Evolutionary conservation across 2,888 invertebrate genomes (phyloP).

Genomic region (Hirtodrosophila trivittata): DNA sequence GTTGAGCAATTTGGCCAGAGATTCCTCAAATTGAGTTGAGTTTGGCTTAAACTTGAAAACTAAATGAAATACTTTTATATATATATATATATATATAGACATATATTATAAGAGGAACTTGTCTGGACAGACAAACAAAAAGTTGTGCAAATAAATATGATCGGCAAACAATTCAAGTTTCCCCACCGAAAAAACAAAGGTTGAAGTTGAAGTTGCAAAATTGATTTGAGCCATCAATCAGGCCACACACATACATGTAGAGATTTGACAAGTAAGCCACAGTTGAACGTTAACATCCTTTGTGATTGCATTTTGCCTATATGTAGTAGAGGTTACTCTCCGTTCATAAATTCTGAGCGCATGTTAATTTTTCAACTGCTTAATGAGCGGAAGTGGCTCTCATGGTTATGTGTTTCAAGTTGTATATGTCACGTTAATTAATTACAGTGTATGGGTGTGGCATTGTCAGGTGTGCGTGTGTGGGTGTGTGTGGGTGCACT

Average conservation of each 20-base stretch:
- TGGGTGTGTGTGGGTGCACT: slow-evolving; percentile 11
- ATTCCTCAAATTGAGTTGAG: slow-evolving; percentile 58
- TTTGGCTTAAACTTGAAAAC: slow-evolving; percentile 63
- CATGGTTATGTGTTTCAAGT: slow-evolving; percentile 61
- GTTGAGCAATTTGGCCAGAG: slow-evolving; percentile 58
- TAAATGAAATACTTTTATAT: slow-evolving; percentile 51
- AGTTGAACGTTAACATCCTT: slow-evolving; percentile 15
- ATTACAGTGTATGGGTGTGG: slow-evolving; percentile 24
- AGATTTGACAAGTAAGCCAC: background rate
- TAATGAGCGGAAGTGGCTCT: slow-evolving; percentile 77
- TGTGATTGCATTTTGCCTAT: slow-evolving; percentile 27
- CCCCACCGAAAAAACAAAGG: slow-evolving; percentile 26
- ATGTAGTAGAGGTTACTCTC: slow-evolving; percentile 25
- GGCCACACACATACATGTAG: background rate
- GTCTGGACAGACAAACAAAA: background rate
- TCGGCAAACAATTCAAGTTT: slow-evolving; percentile 24
- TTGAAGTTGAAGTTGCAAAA: slow-evolving; percentile 6
- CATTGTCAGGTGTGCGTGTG: slow-evolving; percentile 3
- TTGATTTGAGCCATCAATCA: slow-evolving; percentile 37
- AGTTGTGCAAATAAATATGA: slow-evolving; percentile 49
- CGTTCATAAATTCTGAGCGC: slow-evolving; percentile 61
- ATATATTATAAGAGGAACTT: too few relatives aligned
- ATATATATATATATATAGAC: background rate
- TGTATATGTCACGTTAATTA: slow-evolving; percentile 57
- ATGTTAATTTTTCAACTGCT: slow-evolving; percentile 74